A percentile compares a stretch with the other conserved stretches of the same genome.
phyloP scores from a whole-genome alignment of 2,888 invertebrate genomes.

The Tolmerus cingulatus region DNA sequence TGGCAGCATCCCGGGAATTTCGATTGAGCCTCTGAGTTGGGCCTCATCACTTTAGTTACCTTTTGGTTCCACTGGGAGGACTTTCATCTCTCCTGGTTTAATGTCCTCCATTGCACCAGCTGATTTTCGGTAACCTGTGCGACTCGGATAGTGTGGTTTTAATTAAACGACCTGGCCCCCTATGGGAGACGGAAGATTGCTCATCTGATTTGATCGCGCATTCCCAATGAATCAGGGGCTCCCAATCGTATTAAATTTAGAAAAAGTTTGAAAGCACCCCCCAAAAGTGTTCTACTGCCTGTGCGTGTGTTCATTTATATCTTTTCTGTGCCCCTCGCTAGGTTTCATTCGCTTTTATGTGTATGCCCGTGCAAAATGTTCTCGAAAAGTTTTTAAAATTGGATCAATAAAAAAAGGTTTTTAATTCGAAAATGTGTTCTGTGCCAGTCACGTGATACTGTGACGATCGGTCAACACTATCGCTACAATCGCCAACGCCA shows the following conservation, averaged over 20 bases:
- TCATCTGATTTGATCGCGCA: background rate
- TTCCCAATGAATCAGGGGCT: background rate
- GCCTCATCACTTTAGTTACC: constrained; percentile 19
- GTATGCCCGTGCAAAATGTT: background rate
- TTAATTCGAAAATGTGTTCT: constrained; percentile 7
- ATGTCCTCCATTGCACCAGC: background rate
- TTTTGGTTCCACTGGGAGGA: background rate
- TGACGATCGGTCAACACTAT: background rate
- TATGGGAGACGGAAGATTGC: background rate
- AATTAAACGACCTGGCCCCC: background rate
- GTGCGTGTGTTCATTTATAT: constrained; percentile 1
- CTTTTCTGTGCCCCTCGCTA: background rate
- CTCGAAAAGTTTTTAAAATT: constrained; percentile 8
- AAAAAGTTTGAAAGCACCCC: background rate
- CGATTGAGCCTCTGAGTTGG: constrained; percentile 48
- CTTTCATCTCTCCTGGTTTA: background rate
- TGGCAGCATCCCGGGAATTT: constrained; percentile 59
- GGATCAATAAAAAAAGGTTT: constrained; percentile 9
- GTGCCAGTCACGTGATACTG: background rate
- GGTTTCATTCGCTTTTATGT: background rate
- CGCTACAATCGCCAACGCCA: background rate
- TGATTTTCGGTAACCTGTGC: background rate
- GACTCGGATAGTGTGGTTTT: background rate
- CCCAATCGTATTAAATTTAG: background rate
- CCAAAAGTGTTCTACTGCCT: background rate